Conservation (phyloP, 2,797 vertebrate species). For the Muscicapa comitata region DNA sequence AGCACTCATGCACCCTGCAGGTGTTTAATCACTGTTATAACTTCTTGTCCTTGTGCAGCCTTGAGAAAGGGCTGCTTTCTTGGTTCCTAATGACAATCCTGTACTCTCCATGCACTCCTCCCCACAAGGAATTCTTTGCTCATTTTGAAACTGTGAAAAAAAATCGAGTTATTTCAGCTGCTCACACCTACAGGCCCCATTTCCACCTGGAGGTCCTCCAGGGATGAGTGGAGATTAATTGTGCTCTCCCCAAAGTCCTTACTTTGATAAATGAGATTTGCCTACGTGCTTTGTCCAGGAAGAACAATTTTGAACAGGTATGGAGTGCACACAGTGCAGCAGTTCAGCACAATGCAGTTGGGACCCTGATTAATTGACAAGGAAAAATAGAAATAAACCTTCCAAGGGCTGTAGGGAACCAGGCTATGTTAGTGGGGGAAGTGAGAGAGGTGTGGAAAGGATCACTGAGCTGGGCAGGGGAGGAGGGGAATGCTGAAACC, state of each 20-base stretch:
- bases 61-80: too few relatives aligned
- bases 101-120: neutral
- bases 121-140: neutral
- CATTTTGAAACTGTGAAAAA: neutral
- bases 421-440: neutral
- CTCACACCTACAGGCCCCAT: neutral
- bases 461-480: neutral
- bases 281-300: neutral
- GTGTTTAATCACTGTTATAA: too few relatives aligned
- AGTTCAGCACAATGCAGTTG: neutral
- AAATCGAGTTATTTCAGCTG: neutral
- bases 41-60: too few relatives aligned
- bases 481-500: neutral
- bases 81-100: too few relatives aligned
- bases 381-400: slow-evolving; percentile 10
- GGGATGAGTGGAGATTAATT: slow-evolving; percentile 33
- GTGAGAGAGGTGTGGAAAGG: neutral
- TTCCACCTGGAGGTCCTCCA: neutral
- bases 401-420: neutral
- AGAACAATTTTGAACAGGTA: neutral
- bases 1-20: too few relatives aligned
- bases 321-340: neutral
- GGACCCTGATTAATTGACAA: neutral
- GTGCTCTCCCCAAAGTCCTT: neutral
- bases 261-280: slow-evolving; percentile 11